Percentiles rank a stretch among this genome's conserved stretches.
Conservation (phyloP, 2,113 vertebrate genomes). For the Mirounga angustirostris region DNA sequence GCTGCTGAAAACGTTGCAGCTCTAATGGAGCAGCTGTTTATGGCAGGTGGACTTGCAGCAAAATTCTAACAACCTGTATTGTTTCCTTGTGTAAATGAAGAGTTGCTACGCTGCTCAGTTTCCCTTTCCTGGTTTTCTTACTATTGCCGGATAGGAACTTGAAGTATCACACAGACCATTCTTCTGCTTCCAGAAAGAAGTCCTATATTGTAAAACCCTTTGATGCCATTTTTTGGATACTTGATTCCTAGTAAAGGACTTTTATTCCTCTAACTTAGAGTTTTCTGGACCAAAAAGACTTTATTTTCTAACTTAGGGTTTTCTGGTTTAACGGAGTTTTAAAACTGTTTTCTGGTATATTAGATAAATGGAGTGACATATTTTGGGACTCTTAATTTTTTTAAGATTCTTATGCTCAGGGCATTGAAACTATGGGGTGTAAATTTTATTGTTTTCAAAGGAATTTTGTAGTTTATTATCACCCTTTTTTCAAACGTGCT, state of each 20-base stretch:
- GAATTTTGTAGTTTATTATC: constrained; percentile 50
- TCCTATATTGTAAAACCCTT: constrained; percentile 25
- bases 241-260: constrained; percentile 16
- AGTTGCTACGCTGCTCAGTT: background rate
- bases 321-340: background rate
- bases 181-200: background rate
- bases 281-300: background rate
- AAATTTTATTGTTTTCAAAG: constrained; percentile 13
- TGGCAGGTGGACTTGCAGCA: background rate
- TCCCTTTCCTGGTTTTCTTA: constrained; percentile 26
- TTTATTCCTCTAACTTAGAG: background rate
- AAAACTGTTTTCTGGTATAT: background rate
- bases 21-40: background rate
- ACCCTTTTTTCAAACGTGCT: background rate
- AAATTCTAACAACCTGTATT: background rate
- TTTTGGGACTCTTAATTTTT: constrained; percentile 35
- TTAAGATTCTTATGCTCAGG: background rate
- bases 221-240: constrained; percentile 3
- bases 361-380: background rate
- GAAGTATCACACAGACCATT: background rate
- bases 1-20: constrained; percentile 20
- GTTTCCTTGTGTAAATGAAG: background rate
- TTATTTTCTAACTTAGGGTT: background rate
- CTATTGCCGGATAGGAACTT: constrained; percentile 22
- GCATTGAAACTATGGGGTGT: background rate